Evolutionary conservation across 2,797 vertebrate species (phyloP), one percentile per base, ranked within the genome.

Genomic region (Uromys caudimaculatus): DNA sequence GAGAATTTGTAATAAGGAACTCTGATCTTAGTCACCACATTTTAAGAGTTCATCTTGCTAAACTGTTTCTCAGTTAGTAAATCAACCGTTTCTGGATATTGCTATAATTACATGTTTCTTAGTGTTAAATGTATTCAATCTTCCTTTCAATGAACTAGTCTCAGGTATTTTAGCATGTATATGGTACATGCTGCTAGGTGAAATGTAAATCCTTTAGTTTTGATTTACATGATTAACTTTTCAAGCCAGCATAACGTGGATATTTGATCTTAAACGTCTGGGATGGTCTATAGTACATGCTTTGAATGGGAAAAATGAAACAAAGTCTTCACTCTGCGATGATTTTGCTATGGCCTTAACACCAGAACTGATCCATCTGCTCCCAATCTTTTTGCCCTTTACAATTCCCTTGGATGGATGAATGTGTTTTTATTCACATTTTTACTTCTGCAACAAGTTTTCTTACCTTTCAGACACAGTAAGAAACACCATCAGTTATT

Each of bases 241-340:
- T 97, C 89, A 62, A 73, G 96, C 62, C 64, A 95, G 62, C 54
- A 95, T 92, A 97, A 94, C 96, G 69, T 97, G 56, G 92, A 44
- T 93, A 97, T 19, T 47, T 97, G 81, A 97, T 94, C 97, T 97
- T 93, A 97, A 97, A 96, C 12, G 97, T 98, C 56, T 92, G 64
- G 84, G 62, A 89, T 92, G 54, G 79, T 93, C 52, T 96, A 4
- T 64, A 50, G 93, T 97, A 79, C 44, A 93, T 91, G 54, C 7
- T 76, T 94, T 82, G 84, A 95, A 96, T 95, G 50, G 82, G 3
- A 69, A 44, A 24, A 60, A n/a, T n/a, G n/a, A n/a, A n/a, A n/a
- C n/a, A 38, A 79, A 93, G 3, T 1, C 0, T n/a, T 44, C 5
- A 81, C 0, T 94, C 9, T 89, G 44, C 92, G n/a, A 81, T 75